Evolutionary conservation across 2,888 invertebrate species (phyloP).

Genomic region (Epistrophe grossulariae): DNA sequence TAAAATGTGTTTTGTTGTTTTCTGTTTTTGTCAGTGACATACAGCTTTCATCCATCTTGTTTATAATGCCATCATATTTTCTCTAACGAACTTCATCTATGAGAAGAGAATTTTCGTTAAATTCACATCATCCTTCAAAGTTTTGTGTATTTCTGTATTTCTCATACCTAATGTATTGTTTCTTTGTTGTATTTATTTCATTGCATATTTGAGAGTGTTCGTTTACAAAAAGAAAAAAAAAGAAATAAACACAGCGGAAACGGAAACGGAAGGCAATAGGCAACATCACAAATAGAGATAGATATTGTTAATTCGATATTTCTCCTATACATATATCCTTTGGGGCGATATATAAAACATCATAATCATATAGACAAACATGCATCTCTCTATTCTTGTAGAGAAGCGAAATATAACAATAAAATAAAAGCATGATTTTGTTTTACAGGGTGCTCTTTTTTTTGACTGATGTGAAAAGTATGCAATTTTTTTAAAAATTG

Average conservation of each 20-base stretch:
- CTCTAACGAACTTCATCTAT: background rate
- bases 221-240: background rate
- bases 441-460: background rate
- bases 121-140: constrained; percentile 19
- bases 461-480: background rate
- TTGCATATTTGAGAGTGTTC: background rate
- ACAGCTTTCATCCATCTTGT: constrained; percentile 60
- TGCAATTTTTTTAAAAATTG: too few relatives aligned
- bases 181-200: background rate
- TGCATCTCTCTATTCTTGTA: background rate
- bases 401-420: background rate
- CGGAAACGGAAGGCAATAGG: background rate
- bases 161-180: background rate
- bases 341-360: background rate
- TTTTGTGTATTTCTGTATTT: constrained; percentile 3
- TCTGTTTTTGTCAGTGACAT: constrained; percentile 44
- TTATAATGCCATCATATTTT: background rate
- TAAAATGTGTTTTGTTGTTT: constrained; percentile 10
- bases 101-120: constrained; percentile 20
- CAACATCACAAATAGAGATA: background rate
- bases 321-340: background rate
- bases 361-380: background rate
- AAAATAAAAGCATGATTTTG: background rate
- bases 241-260: background rate
- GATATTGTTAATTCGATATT: constrained; percentile 31